Evolutionary conservation across 1,140 invertebrate species (phyloP), one percentile per base, ranked within the genome.

Genomic region (Diprion similis): DNA sequence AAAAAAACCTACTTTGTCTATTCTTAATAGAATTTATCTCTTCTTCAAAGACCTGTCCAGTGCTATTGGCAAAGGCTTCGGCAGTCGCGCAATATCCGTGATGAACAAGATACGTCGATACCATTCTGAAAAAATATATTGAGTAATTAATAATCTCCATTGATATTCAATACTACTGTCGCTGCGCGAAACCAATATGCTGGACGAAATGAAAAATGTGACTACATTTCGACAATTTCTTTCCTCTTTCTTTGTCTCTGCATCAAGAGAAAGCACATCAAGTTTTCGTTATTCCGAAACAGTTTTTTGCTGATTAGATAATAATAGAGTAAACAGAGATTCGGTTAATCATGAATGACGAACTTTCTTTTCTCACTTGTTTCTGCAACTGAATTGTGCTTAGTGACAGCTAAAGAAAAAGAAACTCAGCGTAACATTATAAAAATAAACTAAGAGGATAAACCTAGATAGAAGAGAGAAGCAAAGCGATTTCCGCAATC

Each of bases 61-160:
- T 98, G 82, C 94, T 94, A 83, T 93, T 92, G 78, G 96, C 94
- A 89, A 99, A 99, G n/a, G 96, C 94, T 90, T 99, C 97, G 73
- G 98, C 97, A 77, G 98, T 97, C 77, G 95, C 93, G 91, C 96
- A 98, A 86, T 98, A 99, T 66, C 98, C 98, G 88, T 99, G 97
- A 89, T 99, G 98, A 76, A 99, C 96, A 81, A 99, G 91, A 90
- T 99, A 99, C 69, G 97, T 95, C 73, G 96, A 97, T 71, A 99
- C 97, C 93, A 99, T 96, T 90, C 97, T 98, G 87, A 45, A 88
- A 87, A 59, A 59, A 17, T 15, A 37, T 37, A 37, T 37, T 3
- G 2, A 70, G 76, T 66, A 75, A 67, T 76, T 64, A 71, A 74
- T 46, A 66, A 51, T 51, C 15, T 3, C 18, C 18, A 46, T 46